A percentile compares a stretch with the other conserved stretches of the same genome.
phyloP scores from a whole-genome alignment of 1,140 invertebrate genomes.

The Aphidius ervi region DNA sequence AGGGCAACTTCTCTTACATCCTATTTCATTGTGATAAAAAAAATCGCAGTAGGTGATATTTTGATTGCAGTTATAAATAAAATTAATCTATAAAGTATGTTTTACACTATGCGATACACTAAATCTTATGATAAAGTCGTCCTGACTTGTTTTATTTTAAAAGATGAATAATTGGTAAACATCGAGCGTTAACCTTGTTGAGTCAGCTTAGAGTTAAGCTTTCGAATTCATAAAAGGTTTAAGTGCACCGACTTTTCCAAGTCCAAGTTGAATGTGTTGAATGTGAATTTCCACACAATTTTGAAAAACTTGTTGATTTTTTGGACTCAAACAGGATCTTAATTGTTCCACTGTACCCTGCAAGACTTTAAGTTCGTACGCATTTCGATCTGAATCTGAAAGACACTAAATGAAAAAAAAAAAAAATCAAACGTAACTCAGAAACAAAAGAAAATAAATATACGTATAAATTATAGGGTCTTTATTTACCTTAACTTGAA shows the following conservation, averaged over 20 bases:
- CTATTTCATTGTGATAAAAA: too few relatives aligned
- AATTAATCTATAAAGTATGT: too few relatives aligned
- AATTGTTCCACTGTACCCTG: slow-evolving; percentile 90
- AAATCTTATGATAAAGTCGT: background rate
- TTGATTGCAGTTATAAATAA: too few relatives aligned
- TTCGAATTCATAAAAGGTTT: slow-evolving; percentile 50
- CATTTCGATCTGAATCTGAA: slow-evolving; percentile 83
- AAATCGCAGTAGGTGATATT: too few relatives aligned
- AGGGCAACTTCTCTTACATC: too few relatives aligned
- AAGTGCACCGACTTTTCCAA: slow-evolving; percentile 59
- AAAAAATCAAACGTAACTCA: slow-evolving; percentile 19
- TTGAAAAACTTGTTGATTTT: slow-evolving; percentile 81
- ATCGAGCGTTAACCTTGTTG: background rate
- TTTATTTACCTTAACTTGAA: slow-evolving; percentile 77
- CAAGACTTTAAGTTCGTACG: slow-evolving; percentile 87
- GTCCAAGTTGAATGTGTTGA: slow-evolving; percentile 84
- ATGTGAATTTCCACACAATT: slow-evolving; percentile 88
- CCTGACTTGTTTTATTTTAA: too few relatives aligned
- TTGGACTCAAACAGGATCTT: slow-evolving; percentile 70
- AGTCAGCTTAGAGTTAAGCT: slow-evolving; percentile 33
- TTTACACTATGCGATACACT: too few relatives aligned
- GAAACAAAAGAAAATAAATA: slow-evolving; percentile 9
- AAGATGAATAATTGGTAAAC: too few relatives aligned
- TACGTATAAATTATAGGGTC: slow-evolving; percentile 1
- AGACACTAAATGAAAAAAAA: slow-evolving; percentile 61